Conservation (phyloP, 2,113 vertebrate genomes). For the Progne subis region DNA sequence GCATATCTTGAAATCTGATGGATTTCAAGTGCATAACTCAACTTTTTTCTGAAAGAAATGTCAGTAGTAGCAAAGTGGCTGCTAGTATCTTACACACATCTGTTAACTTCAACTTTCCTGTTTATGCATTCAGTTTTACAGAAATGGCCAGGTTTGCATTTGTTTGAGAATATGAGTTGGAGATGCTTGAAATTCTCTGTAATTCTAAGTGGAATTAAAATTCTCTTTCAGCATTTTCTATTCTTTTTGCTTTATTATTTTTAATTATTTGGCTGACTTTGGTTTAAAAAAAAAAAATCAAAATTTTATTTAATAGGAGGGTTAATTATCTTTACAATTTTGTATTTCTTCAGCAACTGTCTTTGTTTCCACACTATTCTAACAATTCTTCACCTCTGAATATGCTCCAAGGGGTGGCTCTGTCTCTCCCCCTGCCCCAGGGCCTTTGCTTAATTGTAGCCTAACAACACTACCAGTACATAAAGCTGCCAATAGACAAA, state of each 20-base stretch:
- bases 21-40: not conserved
- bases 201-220: not conserved
- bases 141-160: not conserved
- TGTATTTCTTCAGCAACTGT: not conserved
- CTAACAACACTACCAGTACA: not conserved
- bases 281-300: not conserved
- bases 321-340: not conserved
- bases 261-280: not conserved
- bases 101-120: not conserved
- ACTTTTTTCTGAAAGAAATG: not conserved
- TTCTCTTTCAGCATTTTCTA: not conserved
- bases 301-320: not conserved
- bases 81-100: not conserved
- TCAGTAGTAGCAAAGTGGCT: not conserved
- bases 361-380: not conserved
- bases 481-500: not conserved
- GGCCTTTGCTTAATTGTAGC: not conserved
- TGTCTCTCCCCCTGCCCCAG: not conserved
- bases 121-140: not conserved
- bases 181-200: not conserved
- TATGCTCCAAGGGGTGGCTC: not conserved
- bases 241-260: not conserved
- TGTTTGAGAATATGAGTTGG: not conserved
- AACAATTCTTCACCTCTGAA: not conserved
- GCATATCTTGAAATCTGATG: not conserved